A percentile compares a stretch with the other conserved stretches of the same genome.
phyloP scores from a whole-genome alignment of 2,113 vertebrate species.

The Sula dactylatra region DNA sequence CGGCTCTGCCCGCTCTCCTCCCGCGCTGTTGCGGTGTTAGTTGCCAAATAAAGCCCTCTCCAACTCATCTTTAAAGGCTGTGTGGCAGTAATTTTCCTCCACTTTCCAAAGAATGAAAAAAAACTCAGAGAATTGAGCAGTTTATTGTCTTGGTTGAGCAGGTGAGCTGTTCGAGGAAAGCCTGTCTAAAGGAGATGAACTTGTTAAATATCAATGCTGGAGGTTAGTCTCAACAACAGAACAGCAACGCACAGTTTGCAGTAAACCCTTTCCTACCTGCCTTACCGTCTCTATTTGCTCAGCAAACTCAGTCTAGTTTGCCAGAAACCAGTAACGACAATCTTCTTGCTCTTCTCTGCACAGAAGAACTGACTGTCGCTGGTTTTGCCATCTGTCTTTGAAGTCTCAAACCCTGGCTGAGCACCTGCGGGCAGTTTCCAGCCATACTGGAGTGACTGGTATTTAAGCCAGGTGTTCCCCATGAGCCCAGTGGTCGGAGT shows the following conservation, averaged over 20 bases:
- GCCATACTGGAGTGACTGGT: not conserved
- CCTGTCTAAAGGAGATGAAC: not conserved
- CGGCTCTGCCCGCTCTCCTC: not conserved
- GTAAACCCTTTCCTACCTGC: not conserved
- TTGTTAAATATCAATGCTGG: not conserved
- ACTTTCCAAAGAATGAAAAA: not conserved
- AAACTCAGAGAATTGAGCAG: fast-evolving
- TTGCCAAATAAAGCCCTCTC: not conserved
- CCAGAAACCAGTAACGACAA: no score
- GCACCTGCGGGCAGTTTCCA: not conserved
- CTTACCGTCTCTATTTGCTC: not conserved
- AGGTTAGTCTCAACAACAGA: not conserved
- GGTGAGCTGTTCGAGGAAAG: not conserved
- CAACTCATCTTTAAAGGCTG: not conserved
- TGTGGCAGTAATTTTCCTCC: not conserved
- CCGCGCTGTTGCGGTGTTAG: fast-evolving
- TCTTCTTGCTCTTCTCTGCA: not conserved
- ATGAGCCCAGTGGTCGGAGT: fast-evolving
- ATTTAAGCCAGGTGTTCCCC: fast-evolving
- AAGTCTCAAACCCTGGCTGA: not conserved
- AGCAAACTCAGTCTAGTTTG: not conserved
- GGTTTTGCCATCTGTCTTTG: not conserved
- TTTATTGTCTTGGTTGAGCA: not conserved
- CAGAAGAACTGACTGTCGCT: not conserved
- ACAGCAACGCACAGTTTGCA: not conserved